A percentile compares a stretch with the other conserved stretches of the same genome.
These are phyloP conservation scores for Desoria tigrina DNA, from an alignment of 2,888 invertebrate genomes.

Conservation along the genomic window DNA sequence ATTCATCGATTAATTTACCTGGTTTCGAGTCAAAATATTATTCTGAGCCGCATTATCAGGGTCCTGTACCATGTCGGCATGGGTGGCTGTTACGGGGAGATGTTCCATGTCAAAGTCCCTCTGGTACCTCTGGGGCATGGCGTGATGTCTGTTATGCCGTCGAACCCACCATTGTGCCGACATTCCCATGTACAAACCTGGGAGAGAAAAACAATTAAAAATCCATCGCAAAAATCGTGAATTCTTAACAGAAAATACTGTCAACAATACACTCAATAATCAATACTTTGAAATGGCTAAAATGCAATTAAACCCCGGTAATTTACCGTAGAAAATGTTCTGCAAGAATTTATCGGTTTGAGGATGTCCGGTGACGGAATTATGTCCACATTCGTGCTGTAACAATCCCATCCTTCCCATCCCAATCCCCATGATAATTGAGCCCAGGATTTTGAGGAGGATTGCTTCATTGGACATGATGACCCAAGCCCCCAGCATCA, in stretches of 20 bases:
- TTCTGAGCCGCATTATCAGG: slow-evolving; percentile 32
- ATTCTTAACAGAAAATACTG: background rate
- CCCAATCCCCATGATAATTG: slow-evolving; percentile 27
- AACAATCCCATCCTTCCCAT: slow-evolving; percentile 29
- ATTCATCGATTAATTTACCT: slow-evolving; percentile 16
- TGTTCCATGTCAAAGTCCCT: slow-evolving; percentile 39
- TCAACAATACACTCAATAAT: background rate
- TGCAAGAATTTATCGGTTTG: slow-evolving; percentile 28
- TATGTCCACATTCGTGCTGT: slow-evolving; percentile 35
- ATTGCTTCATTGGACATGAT: slow-evolving; percentile 21
- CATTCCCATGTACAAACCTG: slow-evolving; percentile 37
- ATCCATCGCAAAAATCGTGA: background rate
- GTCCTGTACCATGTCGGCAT: slow-evolving; percentile 32
- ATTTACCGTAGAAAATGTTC: slow-evolving; percentile 35
- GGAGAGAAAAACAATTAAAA: too few species aligned
- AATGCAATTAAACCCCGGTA: background rate
- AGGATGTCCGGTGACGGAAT: slow-evolving; percentile 30
- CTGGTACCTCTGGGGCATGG: slow-evolving; percentile 37
- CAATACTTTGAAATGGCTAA: background rate
- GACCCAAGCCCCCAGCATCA: slow-evolving; percentile 28
- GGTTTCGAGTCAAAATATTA: slow-evolving; percentile 34
- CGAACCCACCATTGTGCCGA: slow-evolving; percentile 33
- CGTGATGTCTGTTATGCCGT: slow-evolving; percentile 35
- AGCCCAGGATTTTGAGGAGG: slow-evolving; percentile 23
- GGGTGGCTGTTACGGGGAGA: slow-evolving; percentile 34